Evolutionary conservation across 2,113 vertebrate genomes (phyloP).

Genomic region (Apodemus sylvaticus): DNA sequence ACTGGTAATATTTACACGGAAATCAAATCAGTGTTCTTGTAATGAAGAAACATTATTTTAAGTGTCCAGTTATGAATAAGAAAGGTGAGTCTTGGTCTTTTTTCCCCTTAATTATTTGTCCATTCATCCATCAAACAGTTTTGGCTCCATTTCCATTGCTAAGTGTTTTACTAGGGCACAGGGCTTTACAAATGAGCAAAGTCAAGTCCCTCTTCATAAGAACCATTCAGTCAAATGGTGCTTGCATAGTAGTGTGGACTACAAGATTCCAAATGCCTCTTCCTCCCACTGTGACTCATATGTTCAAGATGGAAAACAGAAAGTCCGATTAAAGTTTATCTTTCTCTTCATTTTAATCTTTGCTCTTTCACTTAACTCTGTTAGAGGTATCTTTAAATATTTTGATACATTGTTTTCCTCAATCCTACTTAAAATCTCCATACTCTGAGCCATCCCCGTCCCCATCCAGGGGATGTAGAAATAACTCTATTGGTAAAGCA

Average conservation of each 20-base stretch:
- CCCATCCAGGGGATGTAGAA: neutral
- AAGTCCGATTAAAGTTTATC: neutral
- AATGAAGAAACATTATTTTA: constrained; percentile 57
- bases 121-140: constrained; percentile 6
- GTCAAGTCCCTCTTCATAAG: neutral
- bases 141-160: neutral
- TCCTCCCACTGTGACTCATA: neutral
- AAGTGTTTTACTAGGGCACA: neutral
- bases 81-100: neutral
- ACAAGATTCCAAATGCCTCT: neutral
- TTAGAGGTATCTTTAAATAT: neutral
- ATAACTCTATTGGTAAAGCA: neutral
- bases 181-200: neutral
- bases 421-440: no score
- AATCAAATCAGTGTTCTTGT: constrained; percentile 42
- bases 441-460: neutral
- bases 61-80: constrained; percentile 40
- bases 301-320: neutral
- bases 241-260: neutral
- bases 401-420: no score
- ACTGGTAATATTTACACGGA: constrained; percentile 66
- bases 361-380: neutral
- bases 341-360: neutral
- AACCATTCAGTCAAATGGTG: neutral
- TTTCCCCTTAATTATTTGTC: constrained; percentile 30